A percentile compares a stretch with the other conserved stretches of the same genome.
phyloP scores from a whole-genome alignment of 1,140 invertebrate species.

The Saccostrea glomerata region DNA sequence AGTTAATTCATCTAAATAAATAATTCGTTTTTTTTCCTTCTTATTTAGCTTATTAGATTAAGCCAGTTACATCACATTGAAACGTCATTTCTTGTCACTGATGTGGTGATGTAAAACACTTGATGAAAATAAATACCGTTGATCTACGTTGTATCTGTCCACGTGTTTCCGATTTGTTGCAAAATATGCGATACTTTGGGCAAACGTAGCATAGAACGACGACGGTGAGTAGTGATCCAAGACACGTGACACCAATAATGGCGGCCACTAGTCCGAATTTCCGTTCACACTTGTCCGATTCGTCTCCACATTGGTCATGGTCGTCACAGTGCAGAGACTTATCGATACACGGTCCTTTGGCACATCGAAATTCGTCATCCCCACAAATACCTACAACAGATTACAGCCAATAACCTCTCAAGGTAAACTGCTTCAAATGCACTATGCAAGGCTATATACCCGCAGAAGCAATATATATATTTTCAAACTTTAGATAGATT shows the following conservation, averaged over 20 bases:
- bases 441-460: neutral
- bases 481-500: no score
- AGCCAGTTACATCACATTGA: no score
- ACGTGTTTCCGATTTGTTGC: neutral
- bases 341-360: neutral
- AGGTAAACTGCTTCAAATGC: no score
- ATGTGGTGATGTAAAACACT: no score
- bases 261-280: neutral
- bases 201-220: neutral
- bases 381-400: neutral
- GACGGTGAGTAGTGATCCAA: neutral
- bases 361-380: neutral
- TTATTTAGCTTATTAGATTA: no score
- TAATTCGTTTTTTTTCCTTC: neutral
- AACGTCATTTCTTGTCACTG: no score
- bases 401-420: neutral
- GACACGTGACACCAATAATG: neutral
- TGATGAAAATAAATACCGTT: neutral
- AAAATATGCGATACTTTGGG: neutral
- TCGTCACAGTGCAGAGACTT: neutral
- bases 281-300: neutral
- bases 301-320: slow-evolving; percentile 14
- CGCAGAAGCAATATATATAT: neutral
- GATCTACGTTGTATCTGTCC: neutral
- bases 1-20: neutral